Percentiles rank a stretch among this genome's conserved stretches.
Evolutionary conservation across 2,888 invertebrate genomes (phyloP).

Genomic region (Lutraria lutraria): DNA sequence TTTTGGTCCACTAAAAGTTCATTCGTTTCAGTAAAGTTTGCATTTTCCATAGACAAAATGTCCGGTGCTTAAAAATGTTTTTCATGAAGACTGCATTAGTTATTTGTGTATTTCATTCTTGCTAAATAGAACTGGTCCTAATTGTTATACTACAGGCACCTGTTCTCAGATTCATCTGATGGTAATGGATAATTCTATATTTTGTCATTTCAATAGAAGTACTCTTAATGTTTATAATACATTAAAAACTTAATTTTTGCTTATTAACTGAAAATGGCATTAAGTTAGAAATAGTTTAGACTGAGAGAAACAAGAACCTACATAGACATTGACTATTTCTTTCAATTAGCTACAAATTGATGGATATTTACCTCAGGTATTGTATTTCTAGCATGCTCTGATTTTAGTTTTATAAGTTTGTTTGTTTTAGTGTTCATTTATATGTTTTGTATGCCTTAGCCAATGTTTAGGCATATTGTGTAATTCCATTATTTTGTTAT

Average conservation of each 20-base stretch:
- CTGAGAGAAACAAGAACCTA: background rate
- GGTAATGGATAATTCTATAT: too few relatives aligned
- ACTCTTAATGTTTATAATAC: background rate
- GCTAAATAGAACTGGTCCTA: too few relatives aligned
- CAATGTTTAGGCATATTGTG: conserved; percentile 28
- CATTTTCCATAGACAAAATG: too few relatives aligned
- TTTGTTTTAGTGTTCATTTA: conserved; percentile 24
- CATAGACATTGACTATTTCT: conserved; percentile 19
- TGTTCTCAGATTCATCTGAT: too few relatives aligned
- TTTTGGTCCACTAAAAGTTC: too few relatives aligned
- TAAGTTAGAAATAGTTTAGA: background rate
- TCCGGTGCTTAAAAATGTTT: too few relatives aligned
- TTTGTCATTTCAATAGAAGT: background rate
- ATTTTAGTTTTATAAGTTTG: conserved; percentile 28
- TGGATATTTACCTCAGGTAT: conserved; percentile 73
- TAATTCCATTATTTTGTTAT: background rate
- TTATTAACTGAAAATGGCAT: background rate
- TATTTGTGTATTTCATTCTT: too few relatives aligned
- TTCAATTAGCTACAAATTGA: conserved; percentile 70
- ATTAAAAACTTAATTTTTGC: background rate
- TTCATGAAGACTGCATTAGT: too few relatives aligned
- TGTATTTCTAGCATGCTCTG: conserved; percentile 56
- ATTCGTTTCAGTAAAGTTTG: too few relatives aligned
- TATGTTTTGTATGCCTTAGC: conserved; percentile 32
- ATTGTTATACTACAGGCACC: too few relatives aligned